A percentile compares a stretch with the other conserved stretches of the same genome.
phyloP scores from a whole-genome alignment of 2,113 vertebrate genomes.

The Dicaeum eximium region DNA sequence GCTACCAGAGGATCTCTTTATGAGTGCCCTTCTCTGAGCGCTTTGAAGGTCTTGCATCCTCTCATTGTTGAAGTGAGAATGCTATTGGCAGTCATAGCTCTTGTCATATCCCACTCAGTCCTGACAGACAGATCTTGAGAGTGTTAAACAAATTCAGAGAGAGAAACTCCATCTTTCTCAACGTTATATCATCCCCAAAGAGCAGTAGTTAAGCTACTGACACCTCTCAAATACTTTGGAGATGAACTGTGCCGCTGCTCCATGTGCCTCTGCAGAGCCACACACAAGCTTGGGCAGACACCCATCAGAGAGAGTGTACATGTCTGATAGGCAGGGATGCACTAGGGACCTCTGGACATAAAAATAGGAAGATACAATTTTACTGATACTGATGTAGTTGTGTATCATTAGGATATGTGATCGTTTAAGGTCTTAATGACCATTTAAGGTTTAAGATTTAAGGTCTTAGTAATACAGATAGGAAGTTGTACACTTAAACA shows the following conservation, averaged over 20 bases:
- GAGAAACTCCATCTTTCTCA: not conserved
- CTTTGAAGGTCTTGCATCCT: not conserved
- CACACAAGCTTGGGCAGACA: not conserved
- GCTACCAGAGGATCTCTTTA: not conserved
- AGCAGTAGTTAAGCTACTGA: not conserved
- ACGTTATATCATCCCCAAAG: not conserved
- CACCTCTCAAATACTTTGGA: not conserved
- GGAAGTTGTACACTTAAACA: not conserved
- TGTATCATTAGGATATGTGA: not conserved
- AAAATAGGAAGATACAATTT: not conserved
- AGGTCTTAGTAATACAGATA: not conserved
- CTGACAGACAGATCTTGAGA: not conserved
- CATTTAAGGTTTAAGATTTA: no score
- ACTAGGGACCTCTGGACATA: not conserved
- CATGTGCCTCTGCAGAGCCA: not conserved
- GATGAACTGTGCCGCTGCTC: not conserved
- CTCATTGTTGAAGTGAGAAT: not conserved
- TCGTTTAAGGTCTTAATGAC: not conserved
- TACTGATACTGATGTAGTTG: not conserved
- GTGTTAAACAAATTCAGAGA: not conserved
- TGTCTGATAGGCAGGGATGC: not conserved
- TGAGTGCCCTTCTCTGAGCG: rapidly evolving
- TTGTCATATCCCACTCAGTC: not conserved
- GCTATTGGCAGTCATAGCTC: not conserved
- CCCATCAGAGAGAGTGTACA: not conserved